Evolutionary conservation across 2,888 invertebrate genomes (phyloP).

Genomic region (Eumacrocentrus americanus): DNA sequence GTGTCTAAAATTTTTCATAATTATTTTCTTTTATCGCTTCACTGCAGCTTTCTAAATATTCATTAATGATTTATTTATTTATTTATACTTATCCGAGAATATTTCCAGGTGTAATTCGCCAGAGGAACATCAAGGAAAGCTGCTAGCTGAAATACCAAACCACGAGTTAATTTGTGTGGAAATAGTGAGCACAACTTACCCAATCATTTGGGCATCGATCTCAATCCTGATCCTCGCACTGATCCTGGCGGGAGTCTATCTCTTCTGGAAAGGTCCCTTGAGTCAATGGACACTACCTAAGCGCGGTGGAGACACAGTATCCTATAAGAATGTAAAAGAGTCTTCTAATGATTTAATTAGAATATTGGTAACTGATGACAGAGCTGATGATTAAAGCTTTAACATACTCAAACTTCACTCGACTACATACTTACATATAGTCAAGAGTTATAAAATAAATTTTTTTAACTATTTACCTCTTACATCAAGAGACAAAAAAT

Average conservation of each 20-base stretch:
- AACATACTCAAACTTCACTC: neutral
- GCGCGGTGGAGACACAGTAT: slow-evolving; percentile 51
- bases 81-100: neutral
- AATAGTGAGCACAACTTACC: slow-evolving; percentile 37
- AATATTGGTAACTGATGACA: slow-evolving; percentile 51
- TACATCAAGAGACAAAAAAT: neutral
- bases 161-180: slow-evolving; percentile 62
- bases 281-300: slow-evolving; percentile 49
- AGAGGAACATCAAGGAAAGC: slow-evolving; percentile 58
- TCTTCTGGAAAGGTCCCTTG: slow-evolving; percentile 46
- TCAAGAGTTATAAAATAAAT: neutral
- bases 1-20: neutral
- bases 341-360: slow-evolving; percentile 55
- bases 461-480: neutral
- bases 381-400: slow-evolving; percentile 43
- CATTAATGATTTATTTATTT: too few relatives aligned
- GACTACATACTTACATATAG: neutral
- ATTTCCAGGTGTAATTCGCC: slow-evolving; percentile 64
- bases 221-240: slow-evolving; percentile 42
- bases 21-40: neutral
- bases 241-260: slow-evolving; percentile 38
- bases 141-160: slow-evolving; percentile 61
- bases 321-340: slow-evolving; percentile 56
- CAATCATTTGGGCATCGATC: slow-evolving; percentile 47
- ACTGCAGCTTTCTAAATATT: neutral